phyloP scores from a whole-genome alignment of 1,140 invertebrate genomes.

The Conus ventricosus region DNA sequence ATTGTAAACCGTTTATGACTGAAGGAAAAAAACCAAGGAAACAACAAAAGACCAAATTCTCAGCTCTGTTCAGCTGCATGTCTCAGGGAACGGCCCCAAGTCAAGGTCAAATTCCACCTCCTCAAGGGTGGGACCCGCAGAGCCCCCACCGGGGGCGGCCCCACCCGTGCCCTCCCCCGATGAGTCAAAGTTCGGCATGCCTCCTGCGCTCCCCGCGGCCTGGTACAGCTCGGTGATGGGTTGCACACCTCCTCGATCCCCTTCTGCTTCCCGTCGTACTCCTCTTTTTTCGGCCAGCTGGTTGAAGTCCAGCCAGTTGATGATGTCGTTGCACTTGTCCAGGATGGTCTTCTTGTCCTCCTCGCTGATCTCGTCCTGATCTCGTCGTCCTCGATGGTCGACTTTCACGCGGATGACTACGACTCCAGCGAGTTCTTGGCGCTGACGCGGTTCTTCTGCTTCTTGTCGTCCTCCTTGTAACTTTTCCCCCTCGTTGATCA shows the following conservation, averaged over 20 bases:
- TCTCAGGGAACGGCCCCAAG: too few species aligned
- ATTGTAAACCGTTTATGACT: too few species aligned
- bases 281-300: slow-evolving; percentile 77
- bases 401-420: slow-evolving; percentile 81
- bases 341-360: slow-evolving; percentile 75
- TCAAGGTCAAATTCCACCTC: not conserved
- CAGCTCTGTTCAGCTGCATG: too few species aligned
- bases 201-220: slow-evolving; percentile 66
- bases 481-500: slow-evolving; percentile 79
- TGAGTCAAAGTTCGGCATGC: slow-evolving; percentile 56
- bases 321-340: slow-evolving; percentile 68
- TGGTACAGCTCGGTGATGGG: slow-evolving; percentile 75
- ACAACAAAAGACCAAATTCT: too few species aligned
- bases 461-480: slow-evolving; percentile 77
- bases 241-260: slow-evolving; percentile 70
- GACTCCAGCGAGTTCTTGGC: slow-evolving; percentile 79
- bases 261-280: slow-evolving; percentile 68
- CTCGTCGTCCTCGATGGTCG: slow-evolving; percentile 73
- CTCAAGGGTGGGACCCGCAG: too few species aligned
- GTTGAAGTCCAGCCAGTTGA: slow-evolving; percentile 92
- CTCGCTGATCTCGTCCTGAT: slow-evolving; percentile 79
- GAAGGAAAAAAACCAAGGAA: too few species aligned
- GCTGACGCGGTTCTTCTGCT: slow-evolving; percentile 61
- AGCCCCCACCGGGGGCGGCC: slow-evolving; percentile 40
- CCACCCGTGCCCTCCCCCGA: slow-evolving; percentile 35